Percentiles rank a stretch among this genome's conserved stretches.
phyloP scores from a whole-genome alignment of 1,140 invertebrate species.

The Heliconius nattereri region DNA sequence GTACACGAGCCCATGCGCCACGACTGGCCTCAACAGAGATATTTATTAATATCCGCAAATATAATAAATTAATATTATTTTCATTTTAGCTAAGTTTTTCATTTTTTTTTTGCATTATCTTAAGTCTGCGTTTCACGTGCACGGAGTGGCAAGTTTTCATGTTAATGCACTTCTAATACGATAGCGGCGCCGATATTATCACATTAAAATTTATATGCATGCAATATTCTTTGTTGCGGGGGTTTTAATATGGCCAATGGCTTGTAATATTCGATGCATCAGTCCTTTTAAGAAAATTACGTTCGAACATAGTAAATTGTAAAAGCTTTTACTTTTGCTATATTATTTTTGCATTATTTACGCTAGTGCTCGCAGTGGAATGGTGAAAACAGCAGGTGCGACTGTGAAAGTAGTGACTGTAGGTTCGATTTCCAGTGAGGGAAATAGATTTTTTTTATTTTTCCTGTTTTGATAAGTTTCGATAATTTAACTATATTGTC shows the following conservation, averaged over 20 bases:
- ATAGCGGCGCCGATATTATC: constrained; percentile 47
- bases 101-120: constrained; percentile 5
- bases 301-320: not conserved
- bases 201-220: constrained; percentile 47
- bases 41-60: too few species aligned
- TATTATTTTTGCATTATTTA: not conserved
- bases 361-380: not conserved
- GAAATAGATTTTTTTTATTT: too few species aligned
- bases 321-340: not conserved
- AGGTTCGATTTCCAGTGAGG: too few species aligned
- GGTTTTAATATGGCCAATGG: constrained; percentile 43
- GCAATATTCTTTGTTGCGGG: constrained; percentile 43
- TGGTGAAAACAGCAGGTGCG: not conserved
- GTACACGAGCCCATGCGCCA: too few species aligned
- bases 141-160: constrained; percentile 32
- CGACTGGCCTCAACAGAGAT: too few species aligned
- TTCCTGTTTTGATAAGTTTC: too few species aligned
- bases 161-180: constrained; percentile 50
- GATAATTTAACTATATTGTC: too few species aligned
- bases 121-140: not conserved
- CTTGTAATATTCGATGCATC: constrained; percentile 18
- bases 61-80: too few species aligned
- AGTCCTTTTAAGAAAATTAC: constrained; percentile 14
- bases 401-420: too few species aligned
- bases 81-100: too few species aligned